phyloP scores from a whole-genome alignment of 1,140 invertebrate species.

The Alviniconcha marisindica region DNA sequence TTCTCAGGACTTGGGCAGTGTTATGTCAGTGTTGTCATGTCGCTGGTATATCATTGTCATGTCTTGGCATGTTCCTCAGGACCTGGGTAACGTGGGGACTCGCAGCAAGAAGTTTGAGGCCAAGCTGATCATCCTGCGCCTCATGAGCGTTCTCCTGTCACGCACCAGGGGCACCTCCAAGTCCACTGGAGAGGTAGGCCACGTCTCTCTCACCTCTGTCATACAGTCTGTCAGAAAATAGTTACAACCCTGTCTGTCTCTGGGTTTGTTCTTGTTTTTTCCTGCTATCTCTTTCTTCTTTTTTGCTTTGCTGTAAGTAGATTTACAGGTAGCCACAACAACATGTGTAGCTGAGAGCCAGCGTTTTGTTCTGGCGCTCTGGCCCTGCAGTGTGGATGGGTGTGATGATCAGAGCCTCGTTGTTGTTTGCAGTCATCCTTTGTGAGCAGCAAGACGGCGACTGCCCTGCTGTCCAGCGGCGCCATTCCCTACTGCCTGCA shows the following conservation, averaged over 20 bases:
- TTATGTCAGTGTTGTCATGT: not conserved
- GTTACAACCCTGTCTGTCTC: no score
- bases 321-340: no score
- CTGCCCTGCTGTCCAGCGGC: constrained; percentile 85
- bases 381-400: no score
- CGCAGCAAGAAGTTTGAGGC: constrained; percentile 80
- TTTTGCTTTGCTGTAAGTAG: no score
- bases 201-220: no score
- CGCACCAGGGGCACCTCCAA: constrained; percentile 82
- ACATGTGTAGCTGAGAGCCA: no score
- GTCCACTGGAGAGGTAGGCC: constrained; percentile 77
- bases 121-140: constrained; percentile 90
- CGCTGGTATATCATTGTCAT: not conserved
- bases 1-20: no score
- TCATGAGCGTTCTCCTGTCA: constrained; percentile 84
- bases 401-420: no score
- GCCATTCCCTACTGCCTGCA: constrained; percentile 89
- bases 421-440: constrained; percentile 76
- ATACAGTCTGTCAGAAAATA: no score
- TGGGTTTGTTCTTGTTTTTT: no score
- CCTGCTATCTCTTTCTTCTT: no score
- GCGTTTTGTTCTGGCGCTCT: not conserved
- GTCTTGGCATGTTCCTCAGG: constrained; percentile 43
- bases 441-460: constrained; percentile 86
- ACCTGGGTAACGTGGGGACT: constrained; percentile 57